Evolutionary conservation across 2,113 vertebrate genomes (phyloP), one percentile per base, ranked within the genome.

Genomic region (Trogon surrucura): DNA sequence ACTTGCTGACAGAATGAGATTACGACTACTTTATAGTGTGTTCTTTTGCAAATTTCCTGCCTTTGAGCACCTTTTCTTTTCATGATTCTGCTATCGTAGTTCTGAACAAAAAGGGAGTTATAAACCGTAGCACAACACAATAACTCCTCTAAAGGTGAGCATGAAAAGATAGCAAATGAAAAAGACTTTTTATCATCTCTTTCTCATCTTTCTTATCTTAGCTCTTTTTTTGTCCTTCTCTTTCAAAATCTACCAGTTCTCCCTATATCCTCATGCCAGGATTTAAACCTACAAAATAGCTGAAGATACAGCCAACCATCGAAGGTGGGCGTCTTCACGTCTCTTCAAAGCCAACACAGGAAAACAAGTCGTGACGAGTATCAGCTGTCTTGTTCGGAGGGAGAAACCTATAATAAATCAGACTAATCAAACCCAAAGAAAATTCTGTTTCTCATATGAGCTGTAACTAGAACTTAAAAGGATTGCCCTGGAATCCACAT

Each of bases 11-110:
- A 80, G 38, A 88, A 65, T 34, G 25, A 77, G 57, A 91, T 77
- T 36, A 60, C 1, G 3, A 72, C 72, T 61, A 51, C 47, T 88
- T 62, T 22, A 45, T 27, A 58, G 34, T 6, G 26, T n/a, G 38
- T 23, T 91, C 56, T 70, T 84, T 80, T 69, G 67, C 67, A 80
- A 91, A 70, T 91, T 91, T 93, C 82, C 84, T 89, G 67, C 34
- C 54, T 78, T 56, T 41, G 45, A 84, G 64, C 34, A 86, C 23
- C 64, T 53, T 89, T 77, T 58, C 61, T 91, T 91, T 91, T 67
- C 38, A 32, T 36, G 38, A 80, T 45, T 56, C 32, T n/a, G 44
- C 32, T 88, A 67, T 48, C 45, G 15, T 21, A 50, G 50, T 94
- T 67, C 57, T 71, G 44, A 89, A 80, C 11, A 22, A 80, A 82